Base-by-base conservation (phyloP, 1,140 invertebrate species). In the Cyclargus thomasi region DNA sequence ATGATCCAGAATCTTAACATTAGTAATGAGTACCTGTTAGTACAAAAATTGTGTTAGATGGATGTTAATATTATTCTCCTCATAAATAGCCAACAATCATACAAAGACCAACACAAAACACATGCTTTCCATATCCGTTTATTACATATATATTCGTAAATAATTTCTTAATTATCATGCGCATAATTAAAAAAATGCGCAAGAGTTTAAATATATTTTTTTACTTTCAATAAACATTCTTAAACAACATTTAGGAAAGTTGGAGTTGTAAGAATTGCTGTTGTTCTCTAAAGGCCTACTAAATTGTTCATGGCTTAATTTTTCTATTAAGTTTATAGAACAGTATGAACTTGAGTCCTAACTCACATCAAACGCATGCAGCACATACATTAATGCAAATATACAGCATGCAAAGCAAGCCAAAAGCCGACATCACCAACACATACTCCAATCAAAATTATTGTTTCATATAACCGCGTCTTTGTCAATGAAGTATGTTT, bases 321-420 rank as follows among this genome's bases (percentile, higher is more conserved):
- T 29, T 8, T 29, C 5, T 8, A 29, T 29, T 63, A 39, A 63
- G 36, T 63, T n/a, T n/a, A 35, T n/a, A 6, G 10, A 18, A 36
- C 21, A 18, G 10, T 22, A 23, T 53, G 4, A n/a, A n/a, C n/a
- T 53, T 17, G 14, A 59, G 8, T 20, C 18, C 55, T 20, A 20
- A 59, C 20, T 18, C 55, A 59, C 55, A 59, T 20, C 55, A 59
- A 20, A 59, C 20, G 7, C 55, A 23, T 64, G 63, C 17, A 47
- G 16, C 21, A 39, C 47, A 64, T 1, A 64, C 21, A 64, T 39
- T 64, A 67, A 71, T 68, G 65, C 66, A 64, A 71, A 53, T 63
- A 67, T 62, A 70, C 63, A 66, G 65, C 70, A 71, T 71, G 70
- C 70, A 67, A 70, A 71, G 70, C 70, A 67, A 71, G 63, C 66